These are phyloP conservation scores for Drosophila navojoa DNA, from an alignment of 1,140 invertebrate genomes.

Conservation along the genomic window DNA sequence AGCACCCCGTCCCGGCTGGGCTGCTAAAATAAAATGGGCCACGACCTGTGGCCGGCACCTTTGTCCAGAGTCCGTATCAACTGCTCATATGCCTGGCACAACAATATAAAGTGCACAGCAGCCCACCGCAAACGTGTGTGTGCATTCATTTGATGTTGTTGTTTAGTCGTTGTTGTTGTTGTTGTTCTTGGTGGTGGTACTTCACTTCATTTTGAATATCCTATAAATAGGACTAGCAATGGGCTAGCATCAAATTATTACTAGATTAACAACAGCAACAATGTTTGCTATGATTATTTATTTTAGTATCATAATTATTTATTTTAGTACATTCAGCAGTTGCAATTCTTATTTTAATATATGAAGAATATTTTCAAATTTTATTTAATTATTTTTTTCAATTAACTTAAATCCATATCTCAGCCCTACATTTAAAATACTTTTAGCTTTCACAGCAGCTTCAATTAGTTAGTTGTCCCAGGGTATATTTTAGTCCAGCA, in stretches of 20 bases:
- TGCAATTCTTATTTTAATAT: too few species aligned
- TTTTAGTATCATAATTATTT: too few species aligned
- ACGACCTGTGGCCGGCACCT: conserved; percentile 20
- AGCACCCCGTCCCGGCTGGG: conserved; percentile 21
- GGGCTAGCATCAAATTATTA: too few species aligned
- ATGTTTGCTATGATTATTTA: too few species aligned
- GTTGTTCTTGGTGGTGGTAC: conserved; percentile 21
- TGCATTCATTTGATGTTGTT: conserved; percentile 67
- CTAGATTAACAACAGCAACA: too few species aligned
- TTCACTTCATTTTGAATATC: conserved; percentile 43
- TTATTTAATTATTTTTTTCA: too few species aligned
- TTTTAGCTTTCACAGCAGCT: too few species aligned
- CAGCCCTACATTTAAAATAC: too few species aligned
- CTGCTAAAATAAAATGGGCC: conserved; percentile 41
- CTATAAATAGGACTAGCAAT: neutral
- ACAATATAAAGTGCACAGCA: conserved; percentile 69
- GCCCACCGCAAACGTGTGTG: conserved; percentile 67
- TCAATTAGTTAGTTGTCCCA: neutral
- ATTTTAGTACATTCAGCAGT: too few species aligned
- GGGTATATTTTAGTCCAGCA: neutral
- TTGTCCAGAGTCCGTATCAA: conserved; percentile 13
- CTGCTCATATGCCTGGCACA: conserved; percentile 25
- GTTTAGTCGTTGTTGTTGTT: conserved; percentile 33
- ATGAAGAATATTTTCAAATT: too few species aligned
- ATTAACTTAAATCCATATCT: too few species aligned